A percentile compares a stretch with the other conserved stretches of the same genome.
Conservation (phyloP, 2,113 vertebrate species). For the Prochilodus magdalenae region DNA sequence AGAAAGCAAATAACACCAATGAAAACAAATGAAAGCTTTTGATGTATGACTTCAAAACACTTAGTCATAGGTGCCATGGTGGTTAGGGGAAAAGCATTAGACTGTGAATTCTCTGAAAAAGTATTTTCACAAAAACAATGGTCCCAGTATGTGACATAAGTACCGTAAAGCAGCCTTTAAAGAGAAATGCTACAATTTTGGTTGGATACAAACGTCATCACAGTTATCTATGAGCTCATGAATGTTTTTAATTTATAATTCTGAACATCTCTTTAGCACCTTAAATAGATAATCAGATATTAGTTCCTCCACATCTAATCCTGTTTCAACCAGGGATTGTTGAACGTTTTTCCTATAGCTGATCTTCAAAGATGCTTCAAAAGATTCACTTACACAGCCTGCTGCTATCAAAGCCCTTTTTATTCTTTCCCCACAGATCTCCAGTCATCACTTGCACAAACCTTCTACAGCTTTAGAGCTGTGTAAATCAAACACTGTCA, state of each 20-base stretch:
- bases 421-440: neutral
- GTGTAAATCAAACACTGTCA: neutral
- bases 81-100: constrained; percentile 41
- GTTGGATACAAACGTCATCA: neutral
- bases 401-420: neutral
- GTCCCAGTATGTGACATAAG: neutral
- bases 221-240: neutral
- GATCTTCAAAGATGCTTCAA: neutral
- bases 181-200: neutral
- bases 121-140: neutral
- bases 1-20: constrained; percentile 57
- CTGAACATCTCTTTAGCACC: too few species aligned
- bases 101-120: neutral
- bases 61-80: constrained; percentile 31
- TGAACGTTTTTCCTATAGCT: neutral
- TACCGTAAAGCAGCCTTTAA: neutral
- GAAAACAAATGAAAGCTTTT: constrained; percentile 62
- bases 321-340: neutral
- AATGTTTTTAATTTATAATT: too few species aligned
- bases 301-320: neutral
- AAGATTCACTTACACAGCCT: too few species aligned
- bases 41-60: constrained; percentile 56
- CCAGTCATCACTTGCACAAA: neutral
- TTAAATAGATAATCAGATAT: neutral
- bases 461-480: neutral